Evolutionary conservation across 2,888 invertebrate genomes (phyloP).

Genomic region (Lydus trimaculatus): DNA sequence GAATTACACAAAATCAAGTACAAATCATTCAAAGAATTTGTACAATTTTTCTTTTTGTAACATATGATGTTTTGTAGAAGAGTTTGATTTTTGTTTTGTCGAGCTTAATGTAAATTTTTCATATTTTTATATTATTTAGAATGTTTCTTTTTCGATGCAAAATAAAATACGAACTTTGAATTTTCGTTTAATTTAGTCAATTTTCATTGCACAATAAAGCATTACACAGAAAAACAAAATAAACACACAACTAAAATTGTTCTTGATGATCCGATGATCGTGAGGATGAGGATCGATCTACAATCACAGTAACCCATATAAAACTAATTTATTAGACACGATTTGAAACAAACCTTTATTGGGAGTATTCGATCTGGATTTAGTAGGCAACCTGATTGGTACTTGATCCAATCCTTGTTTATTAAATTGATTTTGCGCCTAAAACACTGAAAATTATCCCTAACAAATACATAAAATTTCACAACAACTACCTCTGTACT

Average conservation of each 20-base stretch:
- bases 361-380: constrained; percentile 53
- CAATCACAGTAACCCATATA: constrained; percentile 24
- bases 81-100: background rate
- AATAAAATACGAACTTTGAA: background rate
- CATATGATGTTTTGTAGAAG: too few relatives aligned
- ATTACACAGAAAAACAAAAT: constrained; percentile 23
- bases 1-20: background rate
- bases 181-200: constrained; percentile 13
- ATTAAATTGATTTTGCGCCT: constrained; percentile 68
- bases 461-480: constrained; percentile 12
- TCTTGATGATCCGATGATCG: constrained; percentile 40
- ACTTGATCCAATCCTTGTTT: constrained; percentile 69
- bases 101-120: constrained; percentile 10
- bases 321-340: background rate
- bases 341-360: constrained; percentile 47
- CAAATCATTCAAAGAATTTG: background rate
- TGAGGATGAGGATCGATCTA: constrained; percentile 41
- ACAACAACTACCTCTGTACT: constrained; percentile 46
- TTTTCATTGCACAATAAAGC: constrained; percentile 12
- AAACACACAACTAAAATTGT: constrained; percentile 39
- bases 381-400: constrained; percentile 66
- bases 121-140: constrained; percentile 28
- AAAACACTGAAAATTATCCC: constrained; percentile 47
- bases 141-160: background rate
- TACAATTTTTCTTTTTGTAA: background rate